phyloP scores from a whole-genome alignment of 1,140 invertebrate genomes.

The Olivierus martensii region DNA sequence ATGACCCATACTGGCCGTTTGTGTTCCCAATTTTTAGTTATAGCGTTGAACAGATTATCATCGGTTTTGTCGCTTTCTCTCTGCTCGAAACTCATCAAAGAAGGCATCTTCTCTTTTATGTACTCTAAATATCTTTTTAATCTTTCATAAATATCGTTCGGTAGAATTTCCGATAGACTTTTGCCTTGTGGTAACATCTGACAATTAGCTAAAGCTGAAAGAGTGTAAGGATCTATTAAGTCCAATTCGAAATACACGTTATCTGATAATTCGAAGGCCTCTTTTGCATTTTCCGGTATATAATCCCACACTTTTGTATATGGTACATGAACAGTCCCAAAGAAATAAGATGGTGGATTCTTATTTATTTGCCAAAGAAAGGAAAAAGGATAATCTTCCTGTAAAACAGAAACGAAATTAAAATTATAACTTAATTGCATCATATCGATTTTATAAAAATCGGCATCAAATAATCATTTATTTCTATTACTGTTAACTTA shows the following conservation, averaged over 20 bases:
- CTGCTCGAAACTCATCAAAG: no score
- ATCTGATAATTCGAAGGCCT: slow-evolving; percentile 35
- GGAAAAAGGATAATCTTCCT: no score
- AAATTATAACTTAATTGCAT: no score
- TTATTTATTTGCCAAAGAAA: slow-evolving; percentile 32
- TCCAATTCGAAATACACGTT: slow-evolving; percentile 42
- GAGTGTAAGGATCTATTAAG: slow-evolving; percentile 36
- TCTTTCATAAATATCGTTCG: slow-evolving; percentile 34
- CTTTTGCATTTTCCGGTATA: slow-evolving; percentile 38
- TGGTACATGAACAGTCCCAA: slow-evolving; percentile 45
- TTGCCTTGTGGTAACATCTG: slow-evolving; percentile 39
- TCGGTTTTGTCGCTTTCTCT: no score
- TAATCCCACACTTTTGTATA: slow-evolving; percentile 41
- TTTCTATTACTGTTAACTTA: no score
- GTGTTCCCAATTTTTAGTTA: slow-evolving; percentile 40
- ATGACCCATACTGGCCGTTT: slow-evolving; percentile 43
- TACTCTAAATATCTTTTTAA: slow-evolving; percentile 37
- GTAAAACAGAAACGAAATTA: no score
- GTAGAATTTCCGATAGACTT: slow-evolving; percentile 35
- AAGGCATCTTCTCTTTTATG: no score
- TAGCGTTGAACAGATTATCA: no score
- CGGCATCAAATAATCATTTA: no score
- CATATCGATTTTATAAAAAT: no score
- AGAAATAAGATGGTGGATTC: slow-evolving; percentile 39
- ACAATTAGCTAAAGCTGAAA: slow-evolving; percentile 35